Percentiles rank a stretch among this genome's conserved stretches.
Evolutionary conservation across 2,113 vertebrate species (phyloP).

Genomic region (cat (Felis catus)): DNA sequence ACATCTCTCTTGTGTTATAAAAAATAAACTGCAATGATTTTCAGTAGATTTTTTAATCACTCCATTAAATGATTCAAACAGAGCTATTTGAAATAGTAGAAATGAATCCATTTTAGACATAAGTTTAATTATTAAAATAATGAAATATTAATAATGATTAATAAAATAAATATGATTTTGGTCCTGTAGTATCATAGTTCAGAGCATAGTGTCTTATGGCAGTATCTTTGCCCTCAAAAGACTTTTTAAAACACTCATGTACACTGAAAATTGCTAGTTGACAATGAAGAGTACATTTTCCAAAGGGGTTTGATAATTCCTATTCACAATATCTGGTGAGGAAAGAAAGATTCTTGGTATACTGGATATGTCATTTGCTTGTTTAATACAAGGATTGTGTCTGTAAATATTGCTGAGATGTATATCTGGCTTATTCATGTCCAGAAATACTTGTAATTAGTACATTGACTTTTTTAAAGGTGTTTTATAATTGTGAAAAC

Average conservation of each 20-base stretch:
- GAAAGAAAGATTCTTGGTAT: conserved; percentile 20
- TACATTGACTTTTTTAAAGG: conserved; percentile 34
- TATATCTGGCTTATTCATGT: conserved; percentile 24
- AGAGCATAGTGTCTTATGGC: not conserved
- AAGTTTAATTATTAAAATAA: conserved; percentile 24
- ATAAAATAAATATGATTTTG: not conserved
- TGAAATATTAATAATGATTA: no score
- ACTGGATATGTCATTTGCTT: conserved; percentile 42
- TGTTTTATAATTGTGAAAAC: conserved; percentile 35
- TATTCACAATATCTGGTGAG: not conserved
- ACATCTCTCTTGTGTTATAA: not conserved
- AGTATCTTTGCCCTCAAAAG: not conserved
- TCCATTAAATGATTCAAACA: not conserved
- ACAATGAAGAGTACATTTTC: not conserved
- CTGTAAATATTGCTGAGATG: conserved; percentile 43
- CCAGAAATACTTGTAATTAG: conserved; percentile 41
- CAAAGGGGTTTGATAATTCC: not conserved
- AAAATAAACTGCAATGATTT: not conserved
- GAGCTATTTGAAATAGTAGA: not conserved
- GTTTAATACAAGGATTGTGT: not conserved
- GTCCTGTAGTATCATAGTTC: not conserved
- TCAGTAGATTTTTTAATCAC: not conserved
- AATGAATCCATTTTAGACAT: not conserved
- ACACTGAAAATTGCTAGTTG: not conserved
- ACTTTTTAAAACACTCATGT: not conserved